These are phyloP conservation scores for Plagodis pulveraria DNA, from an alignment of 2,888 invertebrate species.

Conservation along the genomic window DNA sequence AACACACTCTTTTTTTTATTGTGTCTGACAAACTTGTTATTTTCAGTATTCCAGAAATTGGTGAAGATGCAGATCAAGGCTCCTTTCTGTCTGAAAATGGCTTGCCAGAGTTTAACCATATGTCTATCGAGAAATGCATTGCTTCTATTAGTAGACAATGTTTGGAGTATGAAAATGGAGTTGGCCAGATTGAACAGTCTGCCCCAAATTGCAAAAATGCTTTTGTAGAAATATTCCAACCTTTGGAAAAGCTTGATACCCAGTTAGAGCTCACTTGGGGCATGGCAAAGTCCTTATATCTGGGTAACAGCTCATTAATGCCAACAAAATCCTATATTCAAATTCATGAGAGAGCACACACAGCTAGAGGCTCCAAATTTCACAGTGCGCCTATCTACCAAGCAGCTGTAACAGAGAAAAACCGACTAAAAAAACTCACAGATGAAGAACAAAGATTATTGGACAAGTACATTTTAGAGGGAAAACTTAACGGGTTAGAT, in stretches of 20 bases:
- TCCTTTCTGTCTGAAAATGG: constrained; percentile 89
- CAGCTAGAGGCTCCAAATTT: constrained; percentile 90
- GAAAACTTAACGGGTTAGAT: constrained; percentile 92
- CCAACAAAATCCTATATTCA: constrained; percentile 91
- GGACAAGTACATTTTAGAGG: constrained; percentile 92
- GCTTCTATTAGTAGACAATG: constrained; percentile 93
- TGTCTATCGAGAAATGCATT: constrained; percentile 93
- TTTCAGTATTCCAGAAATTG: constrained; percentile 92
- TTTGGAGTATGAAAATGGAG: constrained; percentile 91
- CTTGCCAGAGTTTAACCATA: constrained; percentile 91
- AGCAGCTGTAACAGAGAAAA: constrained; percentile 85
- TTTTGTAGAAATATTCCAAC: constrained; percentile 88
- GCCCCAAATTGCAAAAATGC: constrained; percentile 82
- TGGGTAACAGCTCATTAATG: constrained; percentile 92
- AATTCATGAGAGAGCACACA: constrained; percentile 91
- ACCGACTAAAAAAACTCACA: constrained; percentile 71
- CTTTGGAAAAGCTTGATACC: constrained; percentile 89
- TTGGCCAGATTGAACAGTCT: constrained; percentile 87
- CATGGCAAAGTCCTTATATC: constrained; percentile 92
- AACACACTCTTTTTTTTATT: neutral
- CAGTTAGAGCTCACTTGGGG: constrained; percentile 95
- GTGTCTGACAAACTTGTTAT: constrained; percentile 29
- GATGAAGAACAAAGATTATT: constrained; percentile 89
- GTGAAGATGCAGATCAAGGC: constrained; percentile 92
- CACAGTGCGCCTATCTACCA: constrained; percentile 88